phyloP scores from a whole-genome alignment of 2,888 invertebrate genomes.

The Drosophila macrospina region DNA sequence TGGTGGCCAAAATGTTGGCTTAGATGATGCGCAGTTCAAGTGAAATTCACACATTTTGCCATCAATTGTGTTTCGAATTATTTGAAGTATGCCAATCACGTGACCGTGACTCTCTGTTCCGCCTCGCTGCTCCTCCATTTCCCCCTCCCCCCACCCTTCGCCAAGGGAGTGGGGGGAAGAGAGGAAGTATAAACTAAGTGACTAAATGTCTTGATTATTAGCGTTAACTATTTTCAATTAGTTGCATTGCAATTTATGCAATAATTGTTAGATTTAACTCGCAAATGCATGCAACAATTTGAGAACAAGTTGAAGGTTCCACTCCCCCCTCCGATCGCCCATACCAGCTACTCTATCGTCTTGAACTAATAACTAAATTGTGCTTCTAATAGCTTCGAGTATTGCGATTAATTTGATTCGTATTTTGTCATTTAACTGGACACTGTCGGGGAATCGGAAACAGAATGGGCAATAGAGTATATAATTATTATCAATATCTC shows the following conservation, averaged over 20 bases:
- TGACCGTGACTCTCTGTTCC: constrained; percentile 38
- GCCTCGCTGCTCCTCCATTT: constrained; percentile 41
- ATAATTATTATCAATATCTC: constrained; percentile 1
- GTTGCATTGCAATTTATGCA: constrained; percentile 55
- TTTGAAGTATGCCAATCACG: constrained; percentile 49
- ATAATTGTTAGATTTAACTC: constrained; percentile 63
- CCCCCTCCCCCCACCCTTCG: background rate
- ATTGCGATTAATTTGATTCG: constrained; percentile 28
- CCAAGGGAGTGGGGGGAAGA: background rate
- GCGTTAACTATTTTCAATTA: constrained; percentile 70
- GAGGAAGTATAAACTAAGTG: background rate
- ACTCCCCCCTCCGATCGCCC: constrained; percentile 3
- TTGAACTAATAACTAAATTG: constrained; percentile 34
- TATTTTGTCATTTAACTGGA: constrained; percentile 21
- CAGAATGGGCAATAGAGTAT: constrained; percentile 7
- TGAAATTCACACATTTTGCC: constrained; percentile 31
- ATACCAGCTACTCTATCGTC: too few species aligned
- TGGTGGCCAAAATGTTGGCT: constrained; percentile 7
- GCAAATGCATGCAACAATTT: constrained; percentile 58
- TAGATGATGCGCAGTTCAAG: constrained; percentile 25
- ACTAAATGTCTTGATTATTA: constrained; percentile 56
- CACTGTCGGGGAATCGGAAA: constrained; percentile 33
- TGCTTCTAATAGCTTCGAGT: constrained; percentile 7
- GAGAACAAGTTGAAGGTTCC: constrained; percentile 32
- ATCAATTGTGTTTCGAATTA: constrained; percentile 8